Conservation (phyloP, 2,888 invertebrate species). For the Hesperia comma region DNA sequence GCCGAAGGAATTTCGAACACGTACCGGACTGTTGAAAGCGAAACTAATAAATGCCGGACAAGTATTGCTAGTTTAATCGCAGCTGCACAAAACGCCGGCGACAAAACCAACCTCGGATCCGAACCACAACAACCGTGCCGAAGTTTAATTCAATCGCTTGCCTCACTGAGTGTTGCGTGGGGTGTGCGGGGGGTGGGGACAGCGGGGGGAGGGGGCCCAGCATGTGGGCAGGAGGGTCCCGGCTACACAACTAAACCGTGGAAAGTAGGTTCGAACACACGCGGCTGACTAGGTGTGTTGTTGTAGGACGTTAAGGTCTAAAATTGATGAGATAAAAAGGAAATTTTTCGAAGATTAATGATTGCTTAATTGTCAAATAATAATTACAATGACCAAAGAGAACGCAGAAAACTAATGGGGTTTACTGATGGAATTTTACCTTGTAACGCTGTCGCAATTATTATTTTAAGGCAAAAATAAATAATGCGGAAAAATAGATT, state of each 20-base stretch:
- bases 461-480: too few species aligned
- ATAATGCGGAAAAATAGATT: too few species aligned
- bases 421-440: too few species aligned
- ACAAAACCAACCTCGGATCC: conserved; percentile 77
- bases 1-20: conserved; percentile 33
- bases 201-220: conserved; percentile 14
- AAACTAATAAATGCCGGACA: conserved; percentile 76
- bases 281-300: conserved; percentile 10
- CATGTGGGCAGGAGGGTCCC: conserved; percentile 37
- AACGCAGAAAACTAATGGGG: too few species aligned
- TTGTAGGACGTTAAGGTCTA: conserved; percentile 4
- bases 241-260: conserved; percentile 14
- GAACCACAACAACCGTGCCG: conserved; percentile 79
- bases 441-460: too few species aligned
- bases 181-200: conserved; percentile 38
- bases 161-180: conserved; percentile 62
- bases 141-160: conserved; percentile 83
- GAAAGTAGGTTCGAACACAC: conserved; percentile 25
- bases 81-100: conserved; percentile 75
- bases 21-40: conserved; percentile 53
- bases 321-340: background rate
- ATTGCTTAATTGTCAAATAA: too few species aligned
- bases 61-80: conserved; percentile 78
- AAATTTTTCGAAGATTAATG: too few species aligned
- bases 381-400: too few species aligned